phyloP scores from a whole-genome alignment of 2,888 invertebrate genomes.

The Dastarcus helophoroides region DNA sequence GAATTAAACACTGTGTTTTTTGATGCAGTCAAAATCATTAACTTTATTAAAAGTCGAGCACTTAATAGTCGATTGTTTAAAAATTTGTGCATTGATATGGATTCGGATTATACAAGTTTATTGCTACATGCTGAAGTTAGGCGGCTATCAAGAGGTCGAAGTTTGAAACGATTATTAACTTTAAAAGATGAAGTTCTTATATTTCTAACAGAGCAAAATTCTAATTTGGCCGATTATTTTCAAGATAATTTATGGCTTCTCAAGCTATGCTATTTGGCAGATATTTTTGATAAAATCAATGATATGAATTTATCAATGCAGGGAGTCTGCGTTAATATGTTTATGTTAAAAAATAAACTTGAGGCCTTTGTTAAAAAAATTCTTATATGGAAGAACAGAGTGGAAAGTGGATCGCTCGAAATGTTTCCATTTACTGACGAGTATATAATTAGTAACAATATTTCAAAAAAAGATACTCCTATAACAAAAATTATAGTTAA shows the following conservation, averaged over 20 bases:
- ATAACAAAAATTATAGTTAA: no score
- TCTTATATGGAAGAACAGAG: no score
- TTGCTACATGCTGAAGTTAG: constrained; percentile 19
- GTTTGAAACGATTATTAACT: constrained; percentile 15
- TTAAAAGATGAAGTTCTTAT: constrained; percentile 16
- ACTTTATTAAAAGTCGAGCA: constrained; percentile 16
- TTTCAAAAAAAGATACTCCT: no score
- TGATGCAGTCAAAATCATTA: constrained; percentile 17
- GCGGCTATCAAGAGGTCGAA: constrained; percentile 18
- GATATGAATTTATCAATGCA: constrained; percentile 6
- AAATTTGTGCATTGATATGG: constrained; percentile 16
- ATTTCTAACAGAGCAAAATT: constrained; percentile 15
- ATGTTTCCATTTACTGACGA: no score
- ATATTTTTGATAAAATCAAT: constrained; percentile 7
- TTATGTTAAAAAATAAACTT: constrained; percentile 3
- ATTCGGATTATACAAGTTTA: constrained; percentile 16
- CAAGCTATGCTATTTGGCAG: constrained; percentile 9
- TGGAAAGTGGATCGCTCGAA: no score
- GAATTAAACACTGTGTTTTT: constrained; percentile 16
- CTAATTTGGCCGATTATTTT: constrained; percentile 2
- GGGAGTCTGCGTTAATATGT: constrained; percentile 2
- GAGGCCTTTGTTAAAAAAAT: constrained; percentile 4
- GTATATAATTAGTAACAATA: no score
- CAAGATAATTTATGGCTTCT: constrained; percentile 6
- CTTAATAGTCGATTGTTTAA: constrained; percentile 17